A percentile compares a stretch with the other conserved stretches of the same genome.
These are phyloP conservation scores for Pangasius macronema DNA, from an alignment of 2,797 vertebrate genomes.

Conservation along the genomic window DNA sequence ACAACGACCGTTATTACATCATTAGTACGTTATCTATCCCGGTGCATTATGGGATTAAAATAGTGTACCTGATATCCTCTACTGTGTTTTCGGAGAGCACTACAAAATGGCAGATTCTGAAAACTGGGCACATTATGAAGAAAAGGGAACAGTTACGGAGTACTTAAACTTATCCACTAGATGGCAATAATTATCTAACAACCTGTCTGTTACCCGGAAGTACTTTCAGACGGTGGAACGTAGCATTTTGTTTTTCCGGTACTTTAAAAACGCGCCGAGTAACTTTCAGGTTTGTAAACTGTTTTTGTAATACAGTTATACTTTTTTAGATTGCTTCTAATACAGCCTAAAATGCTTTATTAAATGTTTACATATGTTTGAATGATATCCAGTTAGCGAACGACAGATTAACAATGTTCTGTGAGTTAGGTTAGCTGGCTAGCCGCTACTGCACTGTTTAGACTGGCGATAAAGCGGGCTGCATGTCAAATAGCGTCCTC, in stretches of 20 bases:
- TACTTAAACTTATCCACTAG: neutral
- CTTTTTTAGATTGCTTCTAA: too few relatives aligned
- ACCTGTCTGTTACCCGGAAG: neutral
- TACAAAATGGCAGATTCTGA: neutral
- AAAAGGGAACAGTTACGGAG: neutral
- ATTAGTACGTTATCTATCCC: neutral
- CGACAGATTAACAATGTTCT: neutral
- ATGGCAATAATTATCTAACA: neutral
- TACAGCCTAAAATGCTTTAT: neutral
- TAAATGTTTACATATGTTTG: neutral
- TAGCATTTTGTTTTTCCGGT: conserved; percentile 22
- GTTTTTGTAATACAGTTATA: neutral
- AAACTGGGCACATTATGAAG: too few relatives aligned
- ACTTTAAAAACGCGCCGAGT: conserved; percentile 63
- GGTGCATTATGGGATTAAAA: neutral
- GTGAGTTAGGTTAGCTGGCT: neutral
- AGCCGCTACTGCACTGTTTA: neutral
- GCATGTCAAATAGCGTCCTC: neutral
- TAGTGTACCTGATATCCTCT: neutral
- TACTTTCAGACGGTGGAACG: neutral
- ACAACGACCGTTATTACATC: neutral
- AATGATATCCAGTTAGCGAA: neutral
- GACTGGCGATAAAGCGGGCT: neutral
- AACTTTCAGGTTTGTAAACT: conserved; percentile 71
- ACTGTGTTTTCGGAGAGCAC: neutral